Evolutionary conservation across 2,888 invertebrate species (phyloP), one percentile per base, ranked within the genome.

Genomic region (Tetheella fluctuosa): DNA sequence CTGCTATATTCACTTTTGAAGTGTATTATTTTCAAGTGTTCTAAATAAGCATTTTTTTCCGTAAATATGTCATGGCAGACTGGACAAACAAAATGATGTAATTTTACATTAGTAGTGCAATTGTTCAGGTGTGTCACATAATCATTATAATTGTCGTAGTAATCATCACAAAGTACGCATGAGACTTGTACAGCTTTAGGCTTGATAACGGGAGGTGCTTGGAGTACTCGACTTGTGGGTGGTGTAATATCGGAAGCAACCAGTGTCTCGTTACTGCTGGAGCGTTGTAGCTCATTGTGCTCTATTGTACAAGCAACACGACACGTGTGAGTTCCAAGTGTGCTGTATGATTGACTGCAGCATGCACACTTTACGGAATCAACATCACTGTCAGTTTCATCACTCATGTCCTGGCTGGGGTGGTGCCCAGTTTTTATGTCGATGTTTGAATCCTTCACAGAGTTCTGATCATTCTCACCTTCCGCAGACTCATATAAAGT

Each of bases 301-400:
- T 92, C 92, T 64, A 92, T 91, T 37, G 89, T 91, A 62, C 92
- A 93, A 56, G 88, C 87, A 0, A 90, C 88, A 57, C 84, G 84
- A 64, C 93, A 93, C 20, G 81, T 86, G 64, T 93, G 93, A 4
- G 81, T 82, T 5, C 91, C 91, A 42, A 83, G 74, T 60, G 85
- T 86, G 61, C 86, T 86, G 57, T 92, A 88, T 1, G 89, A 84
- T 66, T 91, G 81, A 74, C 84, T 89, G 63, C 93, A 93, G 59
- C 87, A 90, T 7, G 87, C 90, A 83, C 93, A 93, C 73, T 90
- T 91, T 2, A 93, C 81, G 1, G 93, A 93, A 67, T 92, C 91
- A 64, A 91, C 85, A 69, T 93, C 93, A 78, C 91, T 92, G 59
- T 93, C 93, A 54, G 93, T 93, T 64, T 92, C 93, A 74, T 91